Evolutionary conservation across 2,113 vertebrate genomes (phyloP).

Genomic region (Sterna hirundo): DNA sequence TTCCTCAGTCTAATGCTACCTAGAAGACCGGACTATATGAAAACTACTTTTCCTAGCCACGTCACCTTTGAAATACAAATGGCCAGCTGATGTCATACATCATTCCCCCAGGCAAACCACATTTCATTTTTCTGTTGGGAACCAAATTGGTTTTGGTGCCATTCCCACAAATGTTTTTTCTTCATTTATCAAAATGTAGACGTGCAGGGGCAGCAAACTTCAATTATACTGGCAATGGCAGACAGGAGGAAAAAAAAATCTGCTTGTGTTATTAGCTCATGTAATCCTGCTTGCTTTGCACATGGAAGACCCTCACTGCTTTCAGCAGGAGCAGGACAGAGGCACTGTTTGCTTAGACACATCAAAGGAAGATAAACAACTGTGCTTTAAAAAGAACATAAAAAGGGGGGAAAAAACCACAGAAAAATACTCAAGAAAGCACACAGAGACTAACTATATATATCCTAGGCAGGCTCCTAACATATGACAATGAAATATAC

Average conservation of each 20-base stretch:
- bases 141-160: not conserved
- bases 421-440: not conserved
- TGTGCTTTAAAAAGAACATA: not conserved
- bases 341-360: not conserved
- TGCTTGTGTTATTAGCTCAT: not conserved
- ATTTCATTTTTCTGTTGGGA: not conserved
- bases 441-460: not conserved
- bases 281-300: not conserved
- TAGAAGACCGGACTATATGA: not conserved
- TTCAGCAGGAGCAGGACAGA: not conserved
- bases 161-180: not conserved
- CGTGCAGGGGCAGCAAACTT: not conserved
- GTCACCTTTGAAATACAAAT: not conserved
- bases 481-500: not conserved
- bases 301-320: not conserved
- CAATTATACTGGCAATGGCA: not conserved
- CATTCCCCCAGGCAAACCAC: not conserved
- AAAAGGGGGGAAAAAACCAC: not conserved
- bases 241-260: not conserved
- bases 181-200: not conserved
- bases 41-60: not conserved
- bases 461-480: not conserved
- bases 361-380: not conserved
- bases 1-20: not conserved
- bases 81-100: not conserved